A percentile compares a stretch with the other conserved stretches of the same genome.
Conservation (phyloP, 2,113 vertebrate species). For the Catharus minimus region DNA sequence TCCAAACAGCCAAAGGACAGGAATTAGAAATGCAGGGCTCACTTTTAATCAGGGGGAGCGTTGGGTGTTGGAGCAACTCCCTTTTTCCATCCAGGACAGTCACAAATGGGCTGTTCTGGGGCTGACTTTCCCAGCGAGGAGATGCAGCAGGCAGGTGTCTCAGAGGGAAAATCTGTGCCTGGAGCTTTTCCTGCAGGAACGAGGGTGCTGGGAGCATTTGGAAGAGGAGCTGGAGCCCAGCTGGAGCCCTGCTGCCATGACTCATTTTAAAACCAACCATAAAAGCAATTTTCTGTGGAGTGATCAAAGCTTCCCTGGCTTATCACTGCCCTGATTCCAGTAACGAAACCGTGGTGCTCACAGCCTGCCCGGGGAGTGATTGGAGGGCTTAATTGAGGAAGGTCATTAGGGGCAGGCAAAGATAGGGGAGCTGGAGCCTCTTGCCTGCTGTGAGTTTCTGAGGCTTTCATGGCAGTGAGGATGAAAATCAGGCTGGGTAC, state of each 20-base stretch:
- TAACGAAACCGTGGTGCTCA: rapidly evolving
- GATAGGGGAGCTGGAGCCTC: not conserved
- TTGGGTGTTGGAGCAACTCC: not conserved
- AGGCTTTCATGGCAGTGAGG: rapidly evolving
- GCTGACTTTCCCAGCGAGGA: not conserved
- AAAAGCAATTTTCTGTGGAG: not conserved
- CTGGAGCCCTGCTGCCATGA: not conserved
- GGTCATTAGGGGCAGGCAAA: not conserved
- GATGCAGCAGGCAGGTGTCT: not conserved
- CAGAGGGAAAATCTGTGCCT: not conserved
- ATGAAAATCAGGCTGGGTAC: not conserved
- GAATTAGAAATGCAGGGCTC: not conserved
- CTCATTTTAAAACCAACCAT: not conserved
- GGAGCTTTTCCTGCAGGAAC: not conserved
- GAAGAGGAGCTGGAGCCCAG: not conserved
- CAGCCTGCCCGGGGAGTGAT: not conserved
- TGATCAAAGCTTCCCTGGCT: not conserved
- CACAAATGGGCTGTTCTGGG: not conserved
- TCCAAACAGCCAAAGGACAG: not conserved
- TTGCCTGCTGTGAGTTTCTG: not conserved
- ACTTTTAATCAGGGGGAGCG: not conserved
- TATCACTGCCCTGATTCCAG: rapidly evolving
- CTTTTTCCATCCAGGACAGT: not conserved
- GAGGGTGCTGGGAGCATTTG: not conserved
- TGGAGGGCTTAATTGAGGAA: slow-evolving; percentile 27